Base-by-base conservation (phyloP, 2,888 invertebrate genomes). In the Papilio protenor region DNA sequence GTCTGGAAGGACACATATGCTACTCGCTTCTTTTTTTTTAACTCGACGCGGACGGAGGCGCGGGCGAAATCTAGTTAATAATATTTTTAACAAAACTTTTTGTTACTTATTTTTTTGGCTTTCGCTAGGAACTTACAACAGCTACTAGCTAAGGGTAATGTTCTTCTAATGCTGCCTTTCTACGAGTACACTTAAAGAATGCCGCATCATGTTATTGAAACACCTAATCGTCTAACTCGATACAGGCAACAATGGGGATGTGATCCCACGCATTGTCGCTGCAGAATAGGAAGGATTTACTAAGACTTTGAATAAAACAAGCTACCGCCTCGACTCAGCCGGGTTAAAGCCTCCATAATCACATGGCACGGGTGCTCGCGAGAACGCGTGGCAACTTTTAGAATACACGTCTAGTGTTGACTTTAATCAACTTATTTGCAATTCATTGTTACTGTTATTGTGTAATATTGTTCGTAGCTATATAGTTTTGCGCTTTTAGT, bases 251-350 rank as follows among this genome's bases (percentile, higher is more conserved):
- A 92, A 92, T 89, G 82, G 90, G 77, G 85, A 82, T 82, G 83
- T 89, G 91, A 91, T 91, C 90, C 88, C 84, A 78, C 83, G 88
- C 87, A 92, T 92, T 93, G 92, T 92, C 87, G 88, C 85, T 82
- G 84, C 85, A 91, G 92, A 92, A 93, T 92, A 85, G 89, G 85
- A 91, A 88, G 92, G 93, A 91, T 93, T 92, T 93, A 87, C 88
- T 82, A 82, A 88, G 85, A 85, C 86, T 87, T 85, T 86, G 91
- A 90, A 92, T 92, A 89, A 92, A 92, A 91, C 91, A 92, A 90
- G 87, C 88, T 85, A 84, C 86, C 86, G 84, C 87, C 88, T 87
- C 86, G 87, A 86, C 86, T 89, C 86, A 84, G 82, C 84, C 86
- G 83, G 84, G 87, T 88, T 89, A 91, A 92, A 88, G 87, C 90